phyloP scores from a whole-genome alignment of 2,888 invertebrate species.

The Amphiduros pacificus region DNA sequence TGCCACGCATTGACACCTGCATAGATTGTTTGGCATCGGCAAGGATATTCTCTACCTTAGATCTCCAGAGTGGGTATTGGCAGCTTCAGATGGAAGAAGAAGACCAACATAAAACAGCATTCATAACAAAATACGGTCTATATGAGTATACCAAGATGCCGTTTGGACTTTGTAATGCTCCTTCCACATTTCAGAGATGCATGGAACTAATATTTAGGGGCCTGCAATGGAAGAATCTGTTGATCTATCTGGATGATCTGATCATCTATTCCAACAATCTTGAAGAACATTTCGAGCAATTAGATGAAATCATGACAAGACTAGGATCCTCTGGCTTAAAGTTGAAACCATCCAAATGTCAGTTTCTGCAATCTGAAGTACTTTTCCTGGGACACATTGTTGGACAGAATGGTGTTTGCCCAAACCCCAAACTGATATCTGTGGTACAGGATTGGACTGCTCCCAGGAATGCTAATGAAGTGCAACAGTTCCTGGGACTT shows the following conservation, averaged over 20 bases:
- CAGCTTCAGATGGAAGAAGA: constrained; percentile 8
- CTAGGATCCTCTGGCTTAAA: constrained; percentile 24
- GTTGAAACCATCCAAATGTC: constrained; percentile 26
- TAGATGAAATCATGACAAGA: not conserved
- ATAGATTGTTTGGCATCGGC: not conserved
- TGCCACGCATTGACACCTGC: constrained; percentile 2
- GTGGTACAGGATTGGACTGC: constrained; percentile 17
- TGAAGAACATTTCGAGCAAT: not conserved
- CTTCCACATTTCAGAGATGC: not conserved
- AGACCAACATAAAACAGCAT: not conserved
- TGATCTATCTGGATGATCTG: constrained; percentile 1
- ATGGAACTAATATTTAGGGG: not conserved
- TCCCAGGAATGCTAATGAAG: constrained; percentile 12
- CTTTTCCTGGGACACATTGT: constrained; percentile 21
- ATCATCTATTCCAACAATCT: not conserved
- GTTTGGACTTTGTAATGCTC: not conserved
- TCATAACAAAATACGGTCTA: not conserved
- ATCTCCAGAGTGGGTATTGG: constrained; percentile 8
- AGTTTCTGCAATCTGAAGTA: constrained; percentile 9
- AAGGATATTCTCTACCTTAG: not conserved
- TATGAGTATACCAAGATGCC: not conserved
- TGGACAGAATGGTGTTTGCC: constrained; percentile 10
- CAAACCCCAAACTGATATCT: constrained; percentile 12
- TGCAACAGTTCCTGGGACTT: constrained; percentile 19
- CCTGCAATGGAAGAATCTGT: not conserved